phyloP scores from a whole-genome alignment of 2,797 vertebrate genomes.

The Sebastolobus altivelis region DNA sequence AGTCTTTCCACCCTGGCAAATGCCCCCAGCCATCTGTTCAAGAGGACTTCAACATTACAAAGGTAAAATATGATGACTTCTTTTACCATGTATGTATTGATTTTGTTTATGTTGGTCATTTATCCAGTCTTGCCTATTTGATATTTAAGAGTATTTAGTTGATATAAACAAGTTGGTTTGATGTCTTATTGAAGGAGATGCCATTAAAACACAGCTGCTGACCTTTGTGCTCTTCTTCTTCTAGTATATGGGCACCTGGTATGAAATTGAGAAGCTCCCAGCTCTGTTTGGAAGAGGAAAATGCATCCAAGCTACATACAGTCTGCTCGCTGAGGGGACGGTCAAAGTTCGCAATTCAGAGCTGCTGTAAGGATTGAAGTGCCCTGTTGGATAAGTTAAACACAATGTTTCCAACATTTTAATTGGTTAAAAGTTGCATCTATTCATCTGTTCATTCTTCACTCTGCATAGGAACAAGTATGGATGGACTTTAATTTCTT shows the following conservation, averaged over 20 bases:
- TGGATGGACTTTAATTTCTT: neutral
- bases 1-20: constrained; percentile 39
- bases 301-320: constrained; percentile 86
- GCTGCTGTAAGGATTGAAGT: constrained; percentile 59
- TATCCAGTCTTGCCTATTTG: neutral
- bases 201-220: neutral
- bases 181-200: too few relatives aligned
- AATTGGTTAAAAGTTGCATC: neutral
- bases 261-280: constrained; percentile 88
- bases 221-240: neutral
- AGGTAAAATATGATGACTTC: constrained; percentile 43
- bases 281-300: constrained; percentile 83
- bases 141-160: neutral
- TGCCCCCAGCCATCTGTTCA: constrained; percentile 52
- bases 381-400: neutral
- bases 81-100: neutral
- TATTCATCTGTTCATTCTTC: neutral
- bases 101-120: too few relatives aligned
- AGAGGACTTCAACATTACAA: constrained; percentile 50
- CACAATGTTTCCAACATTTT: neutral
- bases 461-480: neutral
- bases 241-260: constrained; percentile 88
- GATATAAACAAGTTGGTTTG: neutral
- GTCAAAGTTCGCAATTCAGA: constrained; percentile 56
- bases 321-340: constrained; percentile 46